Evolutionary conservation across 2,113 vertebrate species (phyloP), one percentile per base, ranked within the genome.

Genomic region (Paralichthys olivaceus): DNA sequence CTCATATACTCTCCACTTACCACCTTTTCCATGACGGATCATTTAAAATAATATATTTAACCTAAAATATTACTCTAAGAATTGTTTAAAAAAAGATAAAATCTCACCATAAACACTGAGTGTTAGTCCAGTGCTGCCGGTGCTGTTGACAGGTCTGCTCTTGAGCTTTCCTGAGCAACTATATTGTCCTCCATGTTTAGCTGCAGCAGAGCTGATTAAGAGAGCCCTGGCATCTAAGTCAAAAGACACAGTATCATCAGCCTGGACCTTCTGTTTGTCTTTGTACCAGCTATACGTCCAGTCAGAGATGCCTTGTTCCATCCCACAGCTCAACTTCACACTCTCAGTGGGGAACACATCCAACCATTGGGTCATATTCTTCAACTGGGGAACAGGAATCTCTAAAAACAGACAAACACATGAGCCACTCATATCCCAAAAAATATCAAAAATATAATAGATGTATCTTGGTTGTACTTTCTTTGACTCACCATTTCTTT

Each of bases 331-430:
- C 23, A 91, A 5, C 2, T 6, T 25, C 68, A 86, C 80, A 2
- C 47, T 63, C 69, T 91, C 90, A n/a, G 47, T n/a, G 22, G 84
- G 84, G 45, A 91, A 91, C 61, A 87, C 84, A 14, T 91, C 83
- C 23, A 28, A 5, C 88, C 88, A 90, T 2, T 0, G 14, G 23
- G 73, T 83, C 1, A 3, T 0, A 0, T 0, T 4, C 29, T n/a
- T 34, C 66, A 84, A 5, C 5, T 43, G 22, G 19, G 90, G 90
- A 32, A 74, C 58, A 14, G 90, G 87, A 4, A 84, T 81, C 57
- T 78, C 90, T 91, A 37, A 26, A 60, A 47, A 73, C 1, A 71
- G 4, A 72, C 8, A 67, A 2, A 70, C 1, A 57, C 4, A 32
- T 59, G 7, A 49, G 11, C 0, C 15, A n/a, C 9, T 66, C 23